Evolutionary conservation across 2,888 invertebrate species (phyloP).

Genomic region (Nomada ferruginata): DNA sequence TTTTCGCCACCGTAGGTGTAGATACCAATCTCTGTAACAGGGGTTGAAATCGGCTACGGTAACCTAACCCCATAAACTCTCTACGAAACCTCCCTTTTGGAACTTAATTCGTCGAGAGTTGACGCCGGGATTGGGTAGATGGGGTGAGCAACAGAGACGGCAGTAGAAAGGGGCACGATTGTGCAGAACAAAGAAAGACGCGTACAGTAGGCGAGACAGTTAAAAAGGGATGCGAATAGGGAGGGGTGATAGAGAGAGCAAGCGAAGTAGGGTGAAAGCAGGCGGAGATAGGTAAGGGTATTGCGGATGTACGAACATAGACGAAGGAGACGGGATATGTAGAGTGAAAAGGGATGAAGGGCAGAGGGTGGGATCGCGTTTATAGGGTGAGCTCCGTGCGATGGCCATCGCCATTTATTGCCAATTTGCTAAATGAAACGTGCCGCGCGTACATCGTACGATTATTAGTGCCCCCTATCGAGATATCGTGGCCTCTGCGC

Average conservation of each 20-base stretch:
- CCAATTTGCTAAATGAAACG: constrained; percentile 84
- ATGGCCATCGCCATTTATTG: constrained; percentile 83
- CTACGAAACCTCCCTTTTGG: constrained; percentile 66
- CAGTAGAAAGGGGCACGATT: neutral
- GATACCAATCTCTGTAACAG: constrained; percentile 79
- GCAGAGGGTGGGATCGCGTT: constrained; percentile 67
- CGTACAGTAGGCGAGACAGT: constrained; percentile 7
- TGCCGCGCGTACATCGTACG: constrained; percentile 79
- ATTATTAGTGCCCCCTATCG: constrained; percentile 76
- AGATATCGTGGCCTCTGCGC: constrained; percentile 45
- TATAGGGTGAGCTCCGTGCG: constrained; percentile 74
- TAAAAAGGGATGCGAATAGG: constrained; percentile 9
- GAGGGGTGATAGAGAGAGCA: neutral
- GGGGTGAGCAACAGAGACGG: constrained; percentile 19
- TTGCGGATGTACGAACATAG: neutral
- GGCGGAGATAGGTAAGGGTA: constrained; percentile 22
- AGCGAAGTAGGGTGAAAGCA: constrained; percentile 15
- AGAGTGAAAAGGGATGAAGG: constrained; percentile 61
- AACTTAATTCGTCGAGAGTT: constrained; percentile 81
- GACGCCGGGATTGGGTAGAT: constrained; percentile 57
- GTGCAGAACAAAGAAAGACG: constrained; percentile 15
- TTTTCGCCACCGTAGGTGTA: constrained; percentile 73
- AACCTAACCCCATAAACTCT: constrained; percentile 79
- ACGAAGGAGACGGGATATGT: constrained; percentile 35
- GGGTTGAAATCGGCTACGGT: constrained; percentile 78